A percentile compares a stretch with the other conserved stretches of the same genome.
Evolutionary conservation across 2,113 vertebrate genomes (phyloP).

Genomic region (Bos indicus): DNA sequence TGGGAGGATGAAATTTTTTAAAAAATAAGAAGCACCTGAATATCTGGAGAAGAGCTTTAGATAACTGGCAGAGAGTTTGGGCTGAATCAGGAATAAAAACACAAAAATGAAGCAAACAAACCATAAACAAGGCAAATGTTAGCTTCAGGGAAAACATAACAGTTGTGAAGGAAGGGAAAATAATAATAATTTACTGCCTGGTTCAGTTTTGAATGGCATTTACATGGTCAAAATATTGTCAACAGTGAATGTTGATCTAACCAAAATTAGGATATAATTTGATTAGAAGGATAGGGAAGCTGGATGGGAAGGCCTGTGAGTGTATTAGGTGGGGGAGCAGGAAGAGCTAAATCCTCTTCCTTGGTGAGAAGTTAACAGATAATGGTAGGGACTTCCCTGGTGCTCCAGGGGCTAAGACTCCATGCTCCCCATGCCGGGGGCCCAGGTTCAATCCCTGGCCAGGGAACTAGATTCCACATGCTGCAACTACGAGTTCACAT

Average conservation of each 20-base stretch:
- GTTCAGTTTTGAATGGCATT: conserved; percentile 61
- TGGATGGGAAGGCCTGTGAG: not conserved
- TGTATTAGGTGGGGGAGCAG: not conserved
- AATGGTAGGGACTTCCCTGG: not conserved
- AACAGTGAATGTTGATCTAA: conserved; percentile 37
- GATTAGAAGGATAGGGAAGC: not conserved
- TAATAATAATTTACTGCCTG: conserved; percentile 61
- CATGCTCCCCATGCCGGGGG: accelerated
- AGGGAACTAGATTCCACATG: not conserved
- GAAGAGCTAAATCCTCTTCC: not conserved
- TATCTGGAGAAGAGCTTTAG: conserved; percentile 26
- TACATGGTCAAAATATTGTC: conserved; percentile 58
- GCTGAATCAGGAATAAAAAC: conserved; percentile 63
- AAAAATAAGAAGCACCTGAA: not conserved
- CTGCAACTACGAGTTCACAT: not conserved
- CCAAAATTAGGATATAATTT: conserved; percentile 37
- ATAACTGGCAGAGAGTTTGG: conserved; percentile 39
- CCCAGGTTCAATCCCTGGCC: not conserved
- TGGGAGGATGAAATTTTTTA: not conserved
- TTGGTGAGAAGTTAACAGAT: not conserved
- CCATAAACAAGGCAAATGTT: conserved; percentile 63
- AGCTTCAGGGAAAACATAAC: conserved; percentile 63
- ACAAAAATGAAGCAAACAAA: conserved; percentile 66
- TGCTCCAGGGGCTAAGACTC: not conserved
- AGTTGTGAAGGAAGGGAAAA: conserved; percentile 51